These are phyloP conservation scores for Scaptomyza montana DNA, from an alignment of 1,140 invertebrate species.

Conservation along the genomic window DNA sequence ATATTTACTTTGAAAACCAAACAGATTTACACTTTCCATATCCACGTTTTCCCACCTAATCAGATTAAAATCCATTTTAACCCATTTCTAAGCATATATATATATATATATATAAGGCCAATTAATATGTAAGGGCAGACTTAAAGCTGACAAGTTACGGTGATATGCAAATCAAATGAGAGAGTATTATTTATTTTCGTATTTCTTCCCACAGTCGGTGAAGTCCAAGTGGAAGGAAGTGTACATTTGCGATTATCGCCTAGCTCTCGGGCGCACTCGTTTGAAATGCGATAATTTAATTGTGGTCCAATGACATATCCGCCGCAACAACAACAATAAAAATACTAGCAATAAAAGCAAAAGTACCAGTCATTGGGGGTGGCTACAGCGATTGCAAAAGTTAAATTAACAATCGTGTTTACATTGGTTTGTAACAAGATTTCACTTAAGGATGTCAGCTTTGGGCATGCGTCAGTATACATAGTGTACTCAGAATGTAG, in stretches of 20 bases:
- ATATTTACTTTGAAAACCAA: no score
- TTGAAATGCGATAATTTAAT: constrained; percentile 83
- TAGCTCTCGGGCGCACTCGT: constrained; percentile 53
- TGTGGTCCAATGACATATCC: constrained; percentile 74
- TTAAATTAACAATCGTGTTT: constrained; percentile 84
- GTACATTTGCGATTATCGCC: constrained; percentile 37
- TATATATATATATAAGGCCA: constrained; percentile 14
- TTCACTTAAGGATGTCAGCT: constrained; percentile 83
- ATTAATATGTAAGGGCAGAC: constrained; percentile 38
- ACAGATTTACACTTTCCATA: no score
- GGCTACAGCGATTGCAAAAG: constrained; percentile 64
- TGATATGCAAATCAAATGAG: constrained; percentile 72
- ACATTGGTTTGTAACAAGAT: constrained; percentile 84
- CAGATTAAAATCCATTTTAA: constrained; percentile 5
- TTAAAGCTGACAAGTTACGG: constrained; percentile 12
- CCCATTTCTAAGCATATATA: constrained; percentile 10
- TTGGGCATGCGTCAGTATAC: constrained; percentile 39
- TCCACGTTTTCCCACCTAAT: not conserved
- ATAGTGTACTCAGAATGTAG: constrained; percentile 4
- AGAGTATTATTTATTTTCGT: constrained; percentile 50
- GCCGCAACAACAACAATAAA: constrained; percentile 25
- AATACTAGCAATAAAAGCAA: constrained; percentile 2
- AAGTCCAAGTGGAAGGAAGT: constrained; percentile 41
- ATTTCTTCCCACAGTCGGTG: constrained; percentile 70
- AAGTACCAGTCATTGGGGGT: constrained; percentile 16